Percentiles rank a stretch among this genome's conserved stretches.
These are phyloP conservation scores for Dasypolia templi DNA, from an alignment of 2,888 invertebrate species.

Conservation along the genomic window DNA sequence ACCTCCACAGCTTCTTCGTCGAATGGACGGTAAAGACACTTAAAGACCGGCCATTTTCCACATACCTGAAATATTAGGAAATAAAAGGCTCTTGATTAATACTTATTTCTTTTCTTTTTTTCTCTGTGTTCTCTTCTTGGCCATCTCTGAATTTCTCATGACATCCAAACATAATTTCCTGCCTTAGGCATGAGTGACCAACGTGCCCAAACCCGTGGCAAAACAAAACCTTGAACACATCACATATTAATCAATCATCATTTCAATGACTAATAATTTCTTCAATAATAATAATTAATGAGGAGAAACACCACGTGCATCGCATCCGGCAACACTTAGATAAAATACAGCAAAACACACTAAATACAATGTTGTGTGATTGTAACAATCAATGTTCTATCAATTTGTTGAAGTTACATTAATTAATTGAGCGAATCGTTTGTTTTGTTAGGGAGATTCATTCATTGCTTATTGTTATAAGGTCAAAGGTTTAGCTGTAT, in stretches of 20 bases:
- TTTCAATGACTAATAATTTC: slow-evolving; percentile 42
- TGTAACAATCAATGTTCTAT: slow-evolving; percentile 43
- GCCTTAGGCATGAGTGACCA: slow-evolving; percentile 8
- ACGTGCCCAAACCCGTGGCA: slow-evolving; percentile 32
- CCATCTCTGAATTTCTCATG: background rate
- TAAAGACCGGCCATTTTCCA: background rate
- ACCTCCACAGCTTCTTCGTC: background rate
- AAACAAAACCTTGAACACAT: slow-evolving; percentile 8
- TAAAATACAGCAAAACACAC: slow-evolving; percentile 52
- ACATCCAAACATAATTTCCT: background rate
- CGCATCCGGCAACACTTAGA: slow-evolving; percentile 52
- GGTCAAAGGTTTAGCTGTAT: background rate
- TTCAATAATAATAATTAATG: slow-evolving; percentile 49
- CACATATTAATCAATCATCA: slow-evolving; percentile 3
- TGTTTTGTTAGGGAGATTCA: slow-evolving; percentile 20
- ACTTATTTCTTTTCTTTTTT: background rate
- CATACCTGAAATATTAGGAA: background rate
- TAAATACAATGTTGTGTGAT: slow-evolving; percentile 50
- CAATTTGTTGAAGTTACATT: slow-evolving; percentile 44
- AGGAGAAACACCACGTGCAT: slow-evolving; percentile 48
- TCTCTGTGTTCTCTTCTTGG: background rate
- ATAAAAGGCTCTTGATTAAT: no score
- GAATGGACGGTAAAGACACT: no score
- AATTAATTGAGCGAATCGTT: slow-evolving; percentile 48
- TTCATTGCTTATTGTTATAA: slow-evolving; percentile 25